Evolutionary conservation across 2,797 vertebrate genomes (phyloP).

Genomic region (Chelon labrosus): DNA sequence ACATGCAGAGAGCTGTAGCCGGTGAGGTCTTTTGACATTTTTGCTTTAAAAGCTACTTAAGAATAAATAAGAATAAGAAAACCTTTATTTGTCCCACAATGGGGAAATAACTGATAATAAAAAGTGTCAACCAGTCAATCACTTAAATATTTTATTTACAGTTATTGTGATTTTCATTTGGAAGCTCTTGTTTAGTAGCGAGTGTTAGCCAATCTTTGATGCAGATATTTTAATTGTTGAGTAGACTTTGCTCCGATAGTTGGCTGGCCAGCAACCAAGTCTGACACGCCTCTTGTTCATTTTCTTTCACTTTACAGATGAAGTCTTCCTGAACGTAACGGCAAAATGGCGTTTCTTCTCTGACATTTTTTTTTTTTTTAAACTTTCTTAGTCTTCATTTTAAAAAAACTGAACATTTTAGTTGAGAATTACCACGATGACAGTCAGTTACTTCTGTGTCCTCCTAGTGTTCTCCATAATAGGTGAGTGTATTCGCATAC

Average conservation of each 20-base stretch:
- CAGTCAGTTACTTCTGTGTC: slow-evolving; percentile 46
- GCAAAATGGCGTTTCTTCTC: slow-evolving; percentile 61
- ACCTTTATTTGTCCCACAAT: too few species aligned
- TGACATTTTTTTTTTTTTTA: slow-evolving; percentile 44
- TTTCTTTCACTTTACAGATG: slow-evolving; percentile 63
- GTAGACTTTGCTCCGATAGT: neutral
- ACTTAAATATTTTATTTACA: too few species aligned
- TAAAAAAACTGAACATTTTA: slow-evolving; percentile 25
- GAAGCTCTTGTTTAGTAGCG: too few species aligned
- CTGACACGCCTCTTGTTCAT: neutral
- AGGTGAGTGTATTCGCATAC: slow-evolving; percentile 66
- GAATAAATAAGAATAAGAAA: too few species aligned
- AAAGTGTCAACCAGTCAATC: too few species aligned
- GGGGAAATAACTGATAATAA: too few species aligned
- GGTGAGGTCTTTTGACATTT: too few species aligned
- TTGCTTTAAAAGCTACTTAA: too few species aligned
- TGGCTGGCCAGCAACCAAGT: neutral
- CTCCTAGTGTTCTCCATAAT: slow-evolving; percentile 73
- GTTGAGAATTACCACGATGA: slow-evolving; percentile 68
- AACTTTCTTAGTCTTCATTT: slow-evolving; percentile 33
- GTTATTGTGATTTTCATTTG: too few species aligned
- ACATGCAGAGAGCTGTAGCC: too few species aligned
- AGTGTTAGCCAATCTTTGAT: too few species aligned
- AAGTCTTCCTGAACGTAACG: slow-evolving; percentile 67
- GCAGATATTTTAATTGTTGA: too few species aligned